A percentile compares a stretch with the other conserved stretches of the same genome.
These are phyloP conservation scores for Turritopsis dohrnii DNA, from an alignment of 30 jellyfish, hydroid and myxozoan species.

Conservation along the genomic window DNA sequence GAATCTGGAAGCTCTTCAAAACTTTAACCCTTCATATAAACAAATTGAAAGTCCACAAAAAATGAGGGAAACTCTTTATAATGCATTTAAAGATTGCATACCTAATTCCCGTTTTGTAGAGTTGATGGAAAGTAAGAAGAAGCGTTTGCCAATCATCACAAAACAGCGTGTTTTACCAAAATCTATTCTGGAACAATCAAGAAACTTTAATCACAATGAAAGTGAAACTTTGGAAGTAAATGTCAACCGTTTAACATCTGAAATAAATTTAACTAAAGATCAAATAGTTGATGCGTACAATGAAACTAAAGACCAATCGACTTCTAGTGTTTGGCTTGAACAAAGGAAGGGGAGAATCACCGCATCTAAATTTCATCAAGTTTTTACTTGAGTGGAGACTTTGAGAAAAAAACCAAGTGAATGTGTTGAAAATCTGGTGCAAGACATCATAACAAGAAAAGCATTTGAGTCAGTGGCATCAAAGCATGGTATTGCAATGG, in stretches of 20 bases:
- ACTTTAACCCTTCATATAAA: not conserved
- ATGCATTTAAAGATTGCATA: not conserved
- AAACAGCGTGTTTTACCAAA: too few relatives aligned
- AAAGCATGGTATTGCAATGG: conserved; percentile 17
- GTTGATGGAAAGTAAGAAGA: not conserved
- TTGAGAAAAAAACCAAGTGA: not conserved
- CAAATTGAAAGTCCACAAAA: not conserved
- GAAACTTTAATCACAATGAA: not conserved
- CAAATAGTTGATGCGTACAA: not conserved
- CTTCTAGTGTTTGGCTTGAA: not conserved
- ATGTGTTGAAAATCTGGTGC: not conserved
- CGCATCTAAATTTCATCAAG: conserved; percentile 10
- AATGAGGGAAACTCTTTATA: not conserved
- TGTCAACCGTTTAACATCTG: not conserved
- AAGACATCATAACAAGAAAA: not conserved
- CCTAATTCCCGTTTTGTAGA: not conserved
- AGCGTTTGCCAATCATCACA: not conserved
- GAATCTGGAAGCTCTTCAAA: not conserved
- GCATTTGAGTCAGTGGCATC: not conserved
- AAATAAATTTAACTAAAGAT: not conserved
- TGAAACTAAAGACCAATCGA: not conserved
- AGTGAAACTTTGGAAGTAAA: not conserved
- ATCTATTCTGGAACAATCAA: not conserved
- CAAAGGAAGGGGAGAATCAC: conserved; percentile 4
- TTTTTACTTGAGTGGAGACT: not conserved